A percentile compares a stretch with the other conserved stretches of the same genome.
Evolutionary conservation across 1,140 invertebrate species (phyloP).

Genomic region (Trialeurodes vaporariorum): DNA sequence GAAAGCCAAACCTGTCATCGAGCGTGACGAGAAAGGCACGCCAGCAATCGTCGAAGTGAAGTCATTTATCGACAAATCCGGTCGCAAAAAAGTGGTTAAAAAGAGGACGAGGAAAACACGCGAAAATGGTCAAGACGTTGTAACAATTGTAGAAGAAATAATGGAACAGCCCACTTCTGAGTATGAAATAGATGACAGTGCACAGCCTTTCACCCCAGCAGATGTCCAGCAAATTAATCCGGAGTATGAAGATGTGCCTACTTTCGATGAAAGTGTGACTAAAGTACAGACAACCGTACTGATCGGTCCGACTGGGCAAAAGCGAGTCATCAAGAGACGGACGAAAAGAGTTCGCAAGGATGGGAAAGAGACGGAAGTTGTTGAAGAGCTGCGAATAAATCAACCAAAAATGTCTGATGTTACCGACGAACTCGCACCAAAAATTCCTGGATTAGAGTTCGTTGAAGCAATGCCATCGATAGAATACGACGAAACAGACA

Average conservation of each 20-base stretch:
- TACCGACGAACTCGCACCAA: neutral
- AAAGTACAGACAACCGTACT: conserved; percentile 1
- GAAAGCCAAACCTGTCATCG: neutral
- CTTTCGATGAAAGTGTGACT: neutral
- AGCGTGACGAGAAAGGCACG: neutral
- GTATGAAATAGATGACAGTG: neutral
- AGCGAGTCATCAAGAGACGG: conserved; percentile 2
- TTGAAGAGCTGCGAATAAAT: neutral
- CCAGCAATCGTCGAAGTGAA: neutral
- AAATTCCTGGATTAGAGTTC: neutral
- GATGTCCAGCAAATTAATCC: neutral
- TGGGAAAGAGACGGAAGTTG: conserved; percentile 5
- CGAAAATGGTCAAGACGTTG: conserved; percentile 2
- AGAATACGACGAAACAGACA: neutral
- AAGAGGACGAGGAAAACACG: conserved; percentile 6
- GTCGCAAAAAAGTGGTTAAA: neutral
- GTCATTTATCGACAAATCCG: neutral
- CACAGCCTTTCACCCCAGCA: neutral
- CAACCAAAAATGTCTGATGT: neutral
- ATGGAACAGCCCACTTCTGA: neutral
- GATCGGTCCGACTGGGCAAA: neutral
- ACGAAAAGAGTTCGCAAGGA: neutral
- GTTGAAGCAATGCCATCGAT: neutral
- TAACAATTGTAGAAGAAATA: neutral
- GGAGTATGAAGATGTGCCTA: neutral